Conservation (phyloP, 53 echinoderm and acorn worm species). For the Astropecten irregularis region DNA sequence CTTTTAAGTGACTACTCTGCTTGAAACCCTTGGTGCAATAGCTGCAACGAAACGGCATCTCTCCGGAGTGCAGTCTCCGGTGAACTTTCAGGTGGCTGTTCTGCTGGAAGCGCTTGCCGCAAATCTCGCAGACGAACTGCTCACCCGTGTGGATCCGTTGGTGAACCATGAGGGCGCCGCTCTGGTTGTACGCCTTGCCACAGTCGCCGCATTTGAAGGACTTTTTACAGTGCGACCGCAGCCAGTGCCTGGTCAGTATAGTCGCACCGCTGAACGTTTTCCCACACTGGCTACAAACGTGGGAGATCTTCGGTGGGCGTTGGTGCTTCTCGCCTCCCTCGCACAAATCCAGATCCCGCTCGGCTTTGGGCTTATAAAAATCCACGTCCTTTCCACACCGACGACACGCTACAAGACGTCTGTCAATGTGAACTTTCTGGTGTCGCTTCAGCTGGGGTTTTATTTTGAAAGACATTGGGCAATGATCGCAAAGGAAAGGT, state of each 20-base stretch:
- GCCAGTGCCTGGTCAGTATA: constrained; percentile 20
- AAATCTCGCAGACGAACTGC: constrained; percentile 33
- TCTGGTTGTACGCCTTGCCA: constrained; percentile 25
- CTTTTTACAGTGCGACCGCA: background rate
- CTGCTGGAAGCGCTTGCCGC: constrained; percentile 46
- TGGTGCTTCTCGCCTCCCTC: background rate
- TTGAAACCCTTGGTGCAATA: constrained; percentile 36
- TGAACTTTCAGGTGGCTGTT: constrained; percentile 41
- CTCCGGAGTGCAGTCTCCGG: constrained; percentile 30
- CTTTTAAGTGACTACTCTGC: constrained; percentile 22
- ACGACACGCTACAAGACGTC: background rate
- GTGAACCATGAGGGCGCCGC: constrained; percentile 31
- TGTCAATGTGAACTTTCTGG: background rate
- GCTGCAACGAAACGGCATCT: constrained; percentile 19
- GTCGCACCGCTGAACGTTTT: constrained; percentile 23
- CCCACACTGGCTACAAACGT: constrained; percentile 22
- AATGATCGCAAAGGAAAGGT: constrained; percentile 2
- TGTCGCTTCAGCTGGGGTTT: constrained; percentile 5
- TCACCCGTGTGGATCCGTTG: constrained; percentile 13
- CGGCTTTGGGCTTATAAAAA: background rate
- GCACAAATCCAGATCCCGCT: constrained; percentile 5
- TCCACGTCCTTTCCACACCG: constrained; percentile 20
- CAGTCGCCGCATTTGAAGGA: constrained; percentile 28
- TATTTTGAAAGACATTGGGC: constrained; percentile 9
- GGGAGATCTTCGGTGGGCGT: background rate